phyloP scores from a whole-genome alignment of 2,113 vertebrate species.

The Carlito syrichta region DNA sequence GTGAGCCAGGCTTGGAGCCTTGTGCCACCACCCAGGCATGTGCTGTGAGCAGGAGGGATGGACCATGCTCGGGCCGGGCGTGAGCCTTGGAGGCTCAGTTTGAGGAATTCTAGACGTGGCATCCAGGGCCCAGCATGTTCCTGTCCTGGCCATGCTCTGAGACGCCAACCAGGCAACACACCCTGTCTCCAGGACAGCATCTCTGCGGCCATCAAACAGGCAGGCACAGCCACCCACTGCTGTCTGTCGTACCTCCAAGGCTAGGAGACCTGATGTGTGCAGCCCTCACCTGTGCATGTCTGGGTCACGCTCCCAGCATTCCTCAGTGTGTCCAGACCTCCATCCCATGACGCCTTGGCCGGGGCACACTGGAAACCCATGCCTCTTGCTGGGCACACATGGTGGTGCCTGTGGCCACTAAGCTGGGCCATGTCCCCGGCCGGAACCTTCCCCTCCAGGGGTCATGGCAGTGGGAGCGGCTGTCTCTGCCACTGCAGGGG shows the following conservation, averaged over 20 bases:
- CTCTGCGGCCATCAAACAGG: accelerated
- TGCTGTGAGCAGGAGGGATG: background rate
- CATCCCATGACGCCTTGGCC: background rate
- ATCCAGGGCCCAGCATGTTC: background rate
- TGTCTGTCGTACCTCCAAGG: background rate
- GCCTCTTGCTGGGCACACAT: accelerated
- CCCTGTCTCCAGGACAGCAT: background rate
- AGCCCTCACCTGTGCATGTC: too few relatives aligned
- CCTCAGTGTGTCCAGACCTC: background rate
- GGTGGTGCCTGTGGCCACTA: accelerated
- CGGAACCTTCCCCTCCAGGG: accelerated
- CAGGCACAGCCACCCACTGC: too few relatives aligned
- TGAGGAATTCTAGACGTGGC: background rate
- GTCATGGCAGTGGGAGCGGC: background rate
- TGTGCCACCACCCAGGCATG: accelerated
- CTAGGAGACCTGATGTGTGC: background rate
- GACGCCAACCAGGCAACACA: accelerated
- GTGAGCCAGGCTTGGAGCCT: accelerated
- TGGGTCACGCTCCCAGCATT: background rate
- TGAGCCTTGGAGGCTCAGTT: background rate
- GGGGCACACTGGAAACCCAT: background rate
- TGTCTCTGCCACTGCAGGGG: accelerated
- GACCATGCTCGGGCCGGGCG: background rate
- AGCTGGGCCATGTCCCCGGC: accelerated
- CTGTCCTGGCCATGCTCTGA: background rate